A percentile compares a stretch with the other conserved stretches of the same genome.
phyloP scores from a whole-genome alignment of 2,888 invertebrate genomes.

The Drosophila neutralis region DNA sequence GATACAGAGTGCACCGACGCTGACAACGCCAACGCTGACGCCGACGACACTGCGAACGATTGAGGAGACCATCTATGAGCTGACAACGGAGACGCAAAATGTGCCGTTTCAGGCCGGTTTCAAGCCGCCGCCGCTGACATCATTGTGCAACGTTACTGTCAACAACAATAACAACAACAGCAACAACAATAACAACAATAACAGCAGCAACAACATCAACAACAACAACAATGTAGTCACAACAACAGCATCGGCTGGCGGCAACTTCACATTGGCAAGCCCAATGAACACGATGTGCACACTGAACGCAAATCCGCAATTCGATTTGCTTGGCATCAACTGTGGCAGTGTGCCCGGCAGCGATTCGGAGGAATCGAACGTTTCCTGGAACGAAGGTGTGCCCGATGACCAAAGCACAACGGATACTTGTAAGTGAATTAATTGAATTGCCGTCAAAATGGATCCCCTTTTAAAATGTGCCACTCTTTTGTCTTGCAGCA shows the following conservation, averaged over 20 bases:
- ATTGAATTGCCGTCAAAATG: constrained; percentile 59
- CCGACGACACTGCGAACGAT: constrained; percentile 96
- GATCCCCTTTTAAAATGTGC: background rate
- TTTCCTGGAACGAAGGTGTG: constrained; percentile 81
- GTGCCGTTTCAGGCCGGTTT: constrained; percentile 95
- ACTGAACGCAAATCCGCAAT: constrained; percentile 33
- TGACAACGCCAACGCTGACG: constrained; percentile 96
- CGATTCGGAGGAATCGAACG: constrained; percentile 83
- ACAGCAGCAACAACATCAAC: constrained; percentile 1
- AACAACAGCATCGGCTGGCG: constrained; percentile 29
- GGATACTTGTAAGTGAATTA: constrained; percentile 77
- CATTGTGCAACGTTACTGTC: constrained; percentile 73
- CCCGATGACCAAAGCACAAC: constrained; percentile 84
- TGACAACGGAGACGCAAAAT: constrained; percentile 91
- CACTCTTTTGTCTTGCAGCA: constrained; percentile 66
- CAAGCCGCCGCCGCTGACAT: constrained; percentile 93
- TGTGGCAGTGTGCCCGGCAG: constrained; percentile 54
- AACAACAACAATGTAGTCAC: constrained; percentile 5
- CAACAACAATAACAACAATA: constrained; percentile 1
- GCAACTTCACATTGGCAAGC: constrained; percentile 28
- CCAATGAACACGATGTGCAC: constrained; percentile 17
- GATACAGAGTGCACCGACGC: constrained; percentile 94
- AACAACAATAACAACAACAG: constrained; percentile 20
- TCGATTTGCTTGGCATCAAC: constrained; percentile 35
- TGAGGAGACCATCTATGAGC: constrained; percentile 95